These are phyloP conservation scores for Oophaga pumilio DNA, from an alignment of 2,113 vertebrate species.

Conservation along the genomic window DNA sequence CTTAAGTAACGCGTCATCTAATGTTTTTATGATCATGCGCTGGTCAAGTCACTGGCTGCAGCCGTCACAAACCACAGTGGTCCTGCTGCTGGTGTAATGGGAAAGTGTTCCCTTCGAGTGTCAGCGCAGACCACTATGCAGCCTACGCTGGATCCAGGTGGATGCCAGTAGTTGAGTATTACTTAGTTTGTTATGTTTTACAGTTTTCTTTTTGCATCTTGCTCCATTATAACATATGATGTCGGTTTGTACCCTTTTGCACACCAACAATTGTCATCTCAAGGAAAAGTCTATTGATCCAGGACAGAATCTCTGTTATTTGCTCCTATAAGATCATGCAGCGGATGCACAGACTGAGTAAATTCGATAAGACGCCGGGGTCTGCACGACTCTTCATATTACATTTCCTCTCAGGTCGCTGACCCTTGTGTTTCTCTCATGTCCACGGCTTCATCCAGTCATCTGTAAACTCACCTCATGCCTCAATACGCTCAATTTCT, in stretches of 20 bases:
- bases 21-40: too few relatives aligned
- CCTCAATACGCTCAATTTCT: constrained; percentile 16
- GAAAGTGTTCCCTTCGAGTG: too few relatives aligned
- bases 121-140: too few relatives aligned
- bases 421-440: background rate
- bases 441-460: background rate
- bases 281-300: background rate
- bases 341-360: constrained; percentile 12
- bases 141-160: too few relatives aligned
- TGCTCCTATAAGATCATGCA: constrained; percentile 29
- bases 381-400: constrained; percentile 23
- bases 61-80: too few relatives aligned
- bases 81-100: too few relatives aligned
- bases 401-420: constrained; percentile 1
- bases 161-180: too few relatives aligned
- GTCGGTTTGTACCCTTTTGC: background rate
- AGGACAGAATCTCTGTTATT: background rate
- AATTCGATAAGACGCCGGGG: constrained; percentile 16
- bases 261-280: background rate
- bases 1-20: too few relatives aligned
- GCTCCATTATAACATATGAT: background rate
- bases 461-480: constrained; percentile 8
- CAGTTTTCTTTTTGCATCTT: background rate
- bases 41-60: too few relatives aligned
- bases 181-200: too few relatives aligned